A percentile compares a stretch with the other conserved stretches of the same genome.
Evolutionary conservation across 2,888 invertebrate genomes (phyloP).

Genomic region (Cylindroiulus punctatus): DNA sequence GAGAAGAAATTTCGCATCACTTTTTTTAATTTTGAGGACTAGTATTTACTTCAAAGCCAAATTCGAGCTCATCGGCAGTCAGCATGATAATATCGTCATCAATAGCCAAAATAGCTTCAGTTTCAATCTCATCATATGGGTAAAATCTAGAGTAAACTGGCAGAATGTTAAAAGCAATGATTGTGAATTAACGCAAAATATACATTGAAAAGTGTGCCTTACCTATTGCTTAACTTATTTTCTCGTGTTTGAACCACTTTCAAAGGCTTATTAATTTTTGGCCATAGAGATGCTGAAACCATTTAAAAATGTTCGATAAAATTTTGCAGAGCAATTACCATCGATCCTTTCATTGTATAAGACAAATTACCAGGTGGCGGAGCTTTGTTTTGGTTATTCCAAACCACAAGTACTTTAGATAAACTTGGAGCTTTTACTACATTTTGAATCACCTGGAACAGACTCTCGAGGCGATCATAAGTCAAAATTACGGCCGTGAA

Average conservation of each 20-base stretch:
- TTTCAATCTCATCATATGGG: conserved; percentile 95
- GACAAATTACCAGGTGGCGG: conserved; percentile 79
- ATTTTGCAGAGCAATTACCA: conserved; percentile 17
- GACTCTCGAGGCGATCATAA: conserved; percentile 88
- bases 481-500: conserved; percentile 97
- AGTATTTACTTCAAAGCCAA: conserved; percentile 78
- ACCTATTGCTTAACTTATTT: conserved; percentile 87
- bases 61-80: conserved; percentile 94
- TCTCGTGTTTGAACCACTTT: conserved; percentile 90
- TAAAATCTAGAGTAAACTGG: conserved; percentile 73
- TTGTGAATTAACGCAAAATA: not conserved
- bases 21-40: not conserved
- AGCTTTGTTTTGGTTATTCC: conserved; percentile 93
- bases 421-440: conserved; percentile 88
- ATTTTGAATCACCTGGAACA: conserved; percentile 86
- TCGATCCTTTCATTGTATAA: not conserved
- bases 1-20: not conserved
- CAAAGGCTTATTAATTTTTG: conserved; percentile 85
- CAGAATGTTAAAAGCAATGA: not conserved
- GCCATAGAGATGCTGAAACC: conserved; percentile 83
- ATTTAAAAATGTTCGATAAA: conserved; percentile 43
- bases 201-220: conserved; percentile 26
- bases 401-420: conserved; percentile 90
- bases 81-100: conserved; percentile 97
- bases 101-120: conserved; percentile 92